These are phyloP conservation scores for Clarias macrocephalus DNA, from an alignment of 2,113 vertebrate genomes.

Conservation along the genomic window DNA sequence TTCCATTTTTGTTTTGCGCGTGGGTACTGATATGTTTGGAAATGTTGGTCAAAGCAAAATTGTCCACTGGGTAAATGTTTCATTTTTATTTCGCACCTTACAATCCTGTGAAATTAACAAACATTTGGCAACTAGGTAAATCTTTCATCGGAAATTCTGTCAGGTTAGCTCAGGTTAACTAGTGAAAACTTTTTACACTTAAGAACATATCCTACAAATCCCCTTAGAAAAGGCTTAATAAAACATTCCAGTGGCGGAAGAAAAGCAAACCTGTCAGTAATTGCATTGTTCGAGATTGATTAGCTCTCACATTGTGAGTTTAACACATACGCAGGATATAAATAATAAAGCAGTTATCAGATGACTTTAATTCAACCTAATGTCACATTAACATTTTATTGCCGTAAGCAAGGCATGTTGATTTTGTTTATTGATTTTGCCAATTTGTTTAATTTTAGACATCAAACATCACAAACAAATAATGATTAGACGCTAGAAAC, in stretches of 20 bases:
- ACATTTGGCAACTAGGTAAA: not conserved
- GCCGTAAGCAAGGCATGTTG: not conserved
- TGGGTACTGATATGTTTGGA: not conserved
- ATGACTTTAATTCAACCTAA: not conserved
- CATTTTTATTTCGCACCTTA: not conserved
- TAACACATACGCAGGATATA: not conserved
- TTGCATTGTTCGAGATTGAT: not conserved
- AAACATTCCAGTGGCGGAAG: not conserved
- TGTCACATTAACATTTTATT: not conserved
- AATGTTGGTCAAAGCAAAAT: not conserved
- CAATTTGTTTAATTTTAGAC: not conserved
- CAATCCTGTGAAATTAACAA: not conserved
- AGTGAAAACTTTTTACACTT: not conserved
- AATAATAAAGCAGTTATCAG: not conserved
- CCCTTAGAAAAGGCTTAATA: not conserved
- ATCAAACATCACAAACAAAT: not conserved
- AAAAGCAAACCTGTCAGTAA: not conserved
- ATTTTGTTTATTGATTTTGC: not conserved
- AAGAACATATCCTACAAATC: not conserved
- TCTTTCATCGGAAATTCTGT: not conserved
- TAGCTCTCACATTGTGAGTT: not conserved
- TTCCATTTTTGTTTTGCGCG: not conserved
- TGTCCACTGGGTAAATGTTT: too few species aligned
- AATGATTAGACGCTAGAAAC: not conserved
- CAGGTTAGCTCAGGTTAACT: not conserved